Evolutionary conservation across 2,888 invertebrate species (phyloP), one percentile per base, ranked within the genome.

Genomic region (Papilio gigon): DNA sequence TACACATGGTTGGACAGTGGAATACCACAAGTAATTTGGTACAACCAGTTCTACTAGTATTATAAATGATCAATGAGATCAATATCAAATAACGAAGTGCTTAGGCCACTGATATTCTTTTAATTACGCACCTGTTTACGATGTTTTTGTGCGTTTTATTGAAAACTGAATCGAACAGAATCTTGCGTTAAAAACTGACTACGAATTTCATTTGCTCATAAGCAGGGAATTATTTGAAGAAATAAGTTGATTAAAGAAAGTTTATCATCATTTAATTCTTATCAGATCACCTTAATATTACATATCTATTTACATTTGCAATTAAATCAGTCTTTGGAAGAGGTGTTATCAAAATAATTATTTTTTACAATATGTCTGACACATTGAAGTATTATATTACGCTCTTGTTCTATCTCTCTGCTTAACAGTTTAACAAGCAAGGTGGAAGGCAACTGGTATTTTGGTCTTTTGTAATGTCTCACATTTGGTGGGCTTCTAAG

Each of bases 331-430:
- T 62, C 3, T 40, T 27, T 22, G 44, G 59, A 37, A 27, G 59
- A 60, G 22, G 37, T 37, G 27, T 83, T 80, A 60, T 92, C 93
- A 87, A 97, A 97, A 84, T 95, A 97, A 76, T 97, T 94, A 76
- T 95, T 95, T 73, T 94, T 93, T 35, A 95, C 94, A 62, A 97
- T 94, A 89, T 95, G 94, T 74, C 96, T 94, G 40, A 98, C 94
- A 89, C 98, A 98, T 83, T 98, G 98, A 35, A 97, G 92, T 62
- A 98, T 93, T 59, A 96, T 92, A 87, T 98, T 98, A 65, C 98
- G 93, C 86, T 98, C 98, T 76, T 96, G 96, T 72, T 95, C 92
- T 75, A 98, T 97, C 83, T 98, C 97, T 68, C 93, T 93, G 61
- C 94, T 94, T 67, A 98, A 88, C 30, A 98, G 85, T 80, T 94